Percentiles rank a stretch among this genome's conserved stretches.
These are phyloP conservation scores for Amphipoea oculea DNA, from an alignment of 2,888 invertebrate genomes.

Conservation along the genomic window DNA sequence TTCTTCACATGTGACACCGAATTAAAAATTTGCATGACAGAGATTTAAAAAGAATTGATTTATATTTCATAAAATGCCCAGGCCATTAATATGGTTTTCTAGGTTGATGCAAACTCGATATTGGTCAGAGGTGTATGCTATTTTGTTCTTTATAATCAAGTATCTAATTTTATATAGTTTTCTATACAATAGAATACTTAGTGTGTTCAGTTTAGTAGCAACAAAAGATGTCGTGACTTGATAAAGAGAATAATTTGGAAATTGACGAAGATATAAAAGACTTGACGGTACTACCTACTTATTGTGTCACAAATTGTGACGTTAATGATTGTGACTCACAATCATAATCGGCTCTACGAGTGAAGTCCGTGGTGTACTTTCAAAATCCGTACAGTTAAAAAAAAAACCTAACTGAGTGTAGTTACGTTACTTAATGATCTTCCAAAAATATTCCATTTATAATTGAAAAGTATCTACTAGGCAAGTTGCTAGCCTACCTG, in stretches of 20 bases:
- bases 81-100: background rate
- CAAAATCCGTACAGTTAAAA: background rate
- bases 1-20: background rate
- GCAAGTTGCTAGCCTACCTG: slow-evolving; percentile 68
- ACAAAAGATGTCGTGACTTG: too few species aligned
- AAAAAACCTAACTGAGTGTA: background rate
- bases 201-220: too few species aligned
- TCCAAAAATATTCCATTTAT: background rate
- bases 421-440: background rate
- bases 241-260: background rate
- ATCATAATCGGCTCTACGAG: background rate
- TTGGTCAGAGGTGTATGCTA: background rate
- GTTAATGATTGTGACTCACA: background rate
- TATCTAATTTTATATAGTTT: background rate
- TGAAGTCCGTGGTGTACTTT: background rate
- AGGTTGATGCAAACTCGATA: background rate
- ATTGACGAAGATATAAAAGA: background rate
- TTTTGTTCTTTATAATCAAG: background rate
- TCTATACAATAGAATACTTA: too few species aligned
- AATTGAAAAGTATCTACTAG: background rate
- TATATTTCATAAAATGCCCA: background rate
- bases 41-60: background rate
- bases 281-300: background rate
- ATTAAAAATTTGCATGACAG: background rate
- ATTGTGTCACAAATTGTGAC: background rate